A percentile compares a stretch with the other conserved stretches of the same genome.
These are phyloP conservation scores for Nibea albiflora DNA, from an alignment of 2,113 vertebrate species.

Conservation along the genomic window DNA sequence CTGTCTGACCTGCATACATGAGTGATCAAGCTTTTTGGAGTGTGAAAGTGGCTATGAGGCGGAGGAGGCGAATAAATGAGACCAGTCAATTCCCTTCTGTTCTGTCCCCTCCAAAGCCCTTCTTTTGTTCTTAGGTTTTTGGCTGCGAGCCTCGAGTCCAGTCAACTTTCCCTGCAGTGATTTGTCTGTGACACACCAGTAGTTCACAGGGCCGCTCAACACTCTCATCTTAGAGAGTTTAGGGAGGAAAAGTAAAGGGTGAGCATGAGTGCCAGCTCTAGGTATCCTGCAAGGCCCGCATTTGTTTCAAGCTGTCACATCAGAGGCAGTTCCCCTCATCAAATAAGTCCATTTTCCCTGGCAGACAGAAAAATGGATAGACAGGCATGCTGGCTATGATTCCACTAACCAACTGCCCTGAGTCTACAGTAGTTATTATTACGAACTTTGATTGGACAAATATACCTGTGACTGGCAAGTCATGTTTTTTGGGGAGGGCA, in stretches of 20 bases:
- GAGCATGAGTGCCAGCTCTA: not conserved
- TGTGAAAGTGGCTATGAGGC: constrained; percentile 43
- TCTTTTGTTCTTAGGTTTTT: constrained; percentile 59
- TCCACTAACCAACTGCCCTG: too few relatives aligned
- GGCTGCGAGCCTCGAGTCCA: constrained; percentile 49
- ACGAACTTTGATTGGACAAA: too few relatives aligned
- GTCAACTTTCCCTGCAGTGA: constrained; percentile 69
- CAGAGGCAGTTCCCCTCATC: constrained; percentile 19
- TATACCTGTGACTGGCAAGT: too few relatives aligned
- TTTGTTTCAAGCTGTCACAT: constrained; percentile 41
- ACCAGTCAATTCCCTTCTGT: constrained; percentile 46
- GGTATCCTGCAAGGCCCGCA: constrained; percentile 41
- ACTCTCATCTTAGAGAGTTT: constrained; percentile 51
- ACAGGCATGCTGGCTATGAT: too few relatives aligned
- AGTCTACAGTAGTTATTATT: too few relatives aligned
- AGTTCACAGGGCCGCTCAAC: constrained; percentile 45
- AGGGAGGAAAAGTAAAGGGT: constrained; percentile 21
- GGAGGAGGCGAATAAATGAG: constrained; percentile 34
- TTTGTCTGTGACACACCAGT: constrained; percentile 63
- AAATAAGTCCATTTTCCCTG: constrained; percentile 8
- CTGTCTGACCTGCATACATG: constrained; percentile 57
- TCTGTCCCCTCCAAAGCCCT: constrained; percentile 49
- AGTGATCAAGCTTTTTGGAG: constrained; percentile 55
- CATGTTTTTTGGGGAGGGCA: too few relatives aligned
- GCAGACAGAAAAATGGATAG: not conserved